phyloP scores from a whole-genome alignment of 2,797 vertebrate species.

The Cynopterus sphinx region DNA sequence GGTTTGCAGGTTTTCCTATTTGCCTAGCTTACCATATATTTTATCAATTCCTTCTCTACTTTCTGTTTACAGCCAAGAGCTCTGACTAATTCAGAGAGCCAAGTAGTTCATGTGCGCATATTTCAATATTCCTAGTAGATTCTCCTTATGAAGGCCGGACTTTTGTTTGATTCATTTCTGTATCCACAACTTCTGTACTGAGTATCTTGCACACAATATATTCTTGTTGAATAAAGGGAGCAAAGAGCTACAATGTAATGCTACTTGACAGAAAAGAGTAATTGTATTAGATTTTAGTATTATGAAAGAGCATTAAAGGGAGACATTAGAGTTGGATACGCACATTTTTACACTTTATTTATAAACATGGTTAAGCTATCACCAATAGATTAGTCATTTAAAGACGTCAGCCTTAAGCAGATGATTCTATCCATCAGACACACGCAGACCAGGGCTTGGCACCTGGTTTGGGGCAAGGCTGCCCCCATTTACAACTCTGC shows the following conservation, averaged over 20 bases:
- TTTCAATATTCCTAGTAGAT: background rate
- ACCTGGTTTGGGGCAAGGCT: background rate
- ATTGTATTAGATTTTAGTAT: background rate
- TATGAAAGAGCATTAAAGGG: background rate
- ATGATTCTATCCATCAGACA: background rate
- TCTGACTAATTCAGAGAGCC: background rate
- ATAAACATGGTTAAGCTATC: conserved; percentile 25
- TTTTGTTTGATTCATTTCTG: background rate
- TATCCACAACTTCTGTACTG: background rate
- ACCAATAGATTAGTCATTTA: background rate
- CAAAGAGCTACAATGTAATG: background rate
- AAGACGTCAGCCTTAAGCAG: background rate
- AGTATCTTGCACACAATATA: background rate
- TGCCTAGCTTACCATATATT: background rate
- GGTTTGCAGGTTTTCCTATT: background rate
- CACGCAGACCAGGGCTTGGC: background rate
- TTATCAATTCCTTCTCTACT: background rate
- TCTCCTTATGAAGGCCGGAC: background rate
- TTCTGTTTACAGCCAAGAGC: background rate
- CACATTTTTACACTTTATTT: background rate
- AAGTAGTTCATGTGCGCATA: background rate
- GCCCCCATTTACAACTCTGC: background rate
- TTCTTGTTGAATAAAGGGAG: background rate
- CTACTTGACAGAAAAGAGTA: background rate
- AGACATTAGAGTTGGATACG: background rate